Base-by-base conservation (phyloP, 2,888 invertebrate species). In the Halictus ligatus region DNA sequence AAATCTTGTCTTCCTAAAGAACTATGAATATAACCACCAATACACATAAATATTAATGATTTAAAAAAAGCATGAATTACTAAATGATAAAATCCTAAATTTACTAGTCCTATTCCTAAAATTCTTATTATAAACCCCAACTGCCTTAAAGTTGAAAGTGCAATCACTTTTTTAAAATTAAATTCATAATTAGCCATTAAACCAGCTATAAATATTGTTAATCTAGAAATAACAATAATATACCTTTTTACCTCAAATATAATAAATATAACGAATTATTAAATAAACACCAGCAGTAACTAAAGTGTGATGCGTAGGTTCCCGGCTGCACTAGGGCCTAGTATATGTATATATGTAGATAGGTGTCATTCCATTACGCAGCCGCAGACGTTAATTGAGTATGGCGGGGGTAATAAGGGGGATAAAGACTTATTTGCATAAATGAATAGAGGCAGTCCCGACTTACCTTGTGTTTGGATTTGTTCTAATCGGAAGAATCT, bases 271-370 rank as follows among this genome's bases (percentile, higher is more conserved):
- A 96, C 88, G 46, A 46, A 46, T 46, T 46, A 13, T 29, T 29
- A 29, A 29, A 29, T 29, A 29, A 29, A 29, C 29, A 1, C 29
- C 29, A 29, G 29, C 29, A 46, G 46, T 46, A 3, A 46, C 46
- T 13, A 46, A 46, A 13, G 97, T 98, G 6, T 97, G 97, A 88
- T 54, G 21, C 8, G 54, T 54, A 18, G 8, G 54, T 54, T 21
- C 21, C 21, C 8, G 50, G 21, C 7, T 50, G 50, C 21, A 50
- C 50, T 50, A 21, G 50, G 21, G 8, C 50, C 50, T 21, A 8
- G 50, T 50, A 8, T 18, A 50, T 18, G 7, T 48, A 48, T 48
- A 6, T 1, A 35, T 35, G 18, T 21, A 50, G 50, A 21, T 50
- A 50, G 18, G 50, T 50, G 18, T 50, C 18, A 50, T 21, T 8